Conservation (phyloP, 2,797 vertebrate genomes). For the Melanotaenia pygmaea region DNA sequence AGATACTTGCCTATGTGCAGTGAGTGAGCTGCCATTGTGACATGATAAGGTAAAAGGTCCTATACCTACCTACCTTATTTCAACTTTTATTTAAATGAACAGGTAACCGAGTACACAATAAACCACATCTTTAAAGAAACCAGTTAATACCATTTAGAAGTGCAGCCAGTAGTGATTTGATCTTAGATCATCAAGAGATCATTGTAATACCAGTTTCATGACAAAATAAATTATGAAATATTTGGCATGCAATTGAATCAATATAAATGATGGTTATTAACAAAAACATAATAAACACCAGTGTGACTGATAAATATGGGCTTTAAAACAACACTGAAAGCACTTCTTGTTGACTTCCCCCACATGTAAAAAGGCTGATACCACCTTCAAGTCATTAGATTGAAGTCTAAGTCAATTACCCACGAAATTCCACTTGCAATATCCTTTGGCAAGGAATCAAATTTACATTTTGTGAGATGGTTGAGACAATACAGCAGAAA, state of each 20-base stretch:
- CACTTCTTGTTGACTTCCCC: not conserved
- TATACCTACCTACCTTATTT: not conserved
- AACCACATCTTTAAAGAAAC: not conserved
- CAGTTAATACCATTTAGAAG: not conserved
- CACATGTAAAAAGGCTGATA: not conserved
- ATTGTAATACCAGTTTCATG: too few relatives aligned
- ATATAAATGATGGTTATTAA: not conserved
- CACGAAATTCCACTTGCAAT: not conserved
- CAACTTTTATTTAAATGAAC: too few relatives aligned
- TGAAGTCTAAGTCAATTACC: conserved; percentile 30
- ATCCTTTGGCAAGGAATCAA: not conserved
- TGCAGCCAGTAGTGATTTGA: not conserved
- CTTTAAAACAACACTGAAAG: not conserved
- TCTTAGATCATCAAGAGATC: too few relatives aligned
- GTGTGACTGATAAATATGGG: not conserved
- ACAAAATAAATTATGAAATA: not conserved
- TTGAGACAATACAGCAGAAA: not conserved
- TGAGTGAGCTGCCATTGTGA: conserved; percentile 26
- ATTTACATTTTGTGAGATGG: not conserved
- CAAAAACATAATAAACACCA: not conserved
- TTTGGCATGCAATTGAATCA: not conserved
- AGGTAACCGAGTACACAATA: not conserved
- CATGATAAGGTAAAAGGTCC: conserved; percentile 30
- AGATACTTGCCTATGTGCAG: conserved; percentile 42
- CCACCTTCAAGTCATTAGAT: conserved; percentile 17